A percentile compares a stretch with the other conserved stretches of the same genome.
Conservation (phyloP, 1,140 invertebrate genomes). For the Cataglyphis hispanica region DNA sequence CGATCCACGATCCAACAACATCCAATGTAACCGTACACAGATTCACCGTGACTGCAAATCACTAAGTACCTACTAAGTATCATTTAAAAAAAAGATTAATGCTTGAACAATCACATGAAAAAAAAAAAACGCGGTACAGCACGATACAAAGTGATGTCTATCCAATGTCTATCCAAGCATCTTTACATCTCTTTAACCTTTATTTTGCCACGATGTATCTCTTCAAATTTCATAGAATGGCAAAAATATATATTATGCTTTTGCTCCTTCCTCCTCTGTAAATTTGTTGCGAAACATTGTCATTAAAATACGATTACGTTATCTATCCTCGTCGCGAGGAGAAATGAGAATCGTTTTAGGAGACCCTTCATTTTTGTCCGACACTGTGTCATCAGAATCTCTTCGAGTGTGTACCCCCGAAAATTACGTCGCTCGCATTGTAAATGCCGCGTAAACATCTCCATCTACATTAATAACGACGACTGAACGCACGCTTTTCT, state of each 20-base stretch:
- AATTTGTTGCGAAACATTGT: slow-evolving; percentile 8
- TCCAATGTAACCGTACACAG: background rate
- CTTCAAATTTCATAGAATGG: background rate
- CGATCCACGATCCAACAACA: slow-evolving; percentile 12
- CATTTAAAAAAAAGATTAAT: slow-evolving; percentile 70
- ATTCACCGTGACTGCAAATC: slow-evolving; percentile 8
- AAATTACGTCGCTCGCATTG: slow-evolving; percentile 6
- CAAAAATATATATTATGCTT: background rate
- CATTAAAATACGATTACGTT: slow-evolving; percentile 8
- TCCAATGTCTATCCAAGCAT: slow-evolving; percentile 22
- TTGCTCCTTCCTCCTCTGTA: background rate
- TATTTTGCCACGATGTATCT: slow-evolving; percentile 18
- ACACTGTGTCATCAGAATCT: background rate
- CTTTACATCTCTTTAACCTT: slow-evolving; percentile 46
- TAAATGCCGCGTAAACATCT: background rate
- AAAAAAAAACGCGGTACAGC: slow-evolving; percentile 36
- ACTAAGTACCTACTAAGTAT: slow-evolving; percentile 69
- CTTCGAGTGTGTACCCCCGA: background rate
- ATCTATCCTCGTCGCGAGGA: background rate
- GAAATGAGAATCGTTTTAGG: background rate
- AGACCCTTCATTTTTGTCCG: background rate
- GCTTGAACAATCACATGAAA: slow-evolving; percentile 81
- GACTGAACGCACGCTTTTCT: slow-evolving; percentile 2
- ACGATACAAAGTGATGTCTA: slow-evolving; percentile 25
- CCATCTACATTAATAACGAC: slow-evolving; percentile 34